Evolutionary conservation across 2,888 invertebrate species (phyloP), one percentile per base, ranked within the genome.

Genomic region (Brenthis daphne): DNA sequence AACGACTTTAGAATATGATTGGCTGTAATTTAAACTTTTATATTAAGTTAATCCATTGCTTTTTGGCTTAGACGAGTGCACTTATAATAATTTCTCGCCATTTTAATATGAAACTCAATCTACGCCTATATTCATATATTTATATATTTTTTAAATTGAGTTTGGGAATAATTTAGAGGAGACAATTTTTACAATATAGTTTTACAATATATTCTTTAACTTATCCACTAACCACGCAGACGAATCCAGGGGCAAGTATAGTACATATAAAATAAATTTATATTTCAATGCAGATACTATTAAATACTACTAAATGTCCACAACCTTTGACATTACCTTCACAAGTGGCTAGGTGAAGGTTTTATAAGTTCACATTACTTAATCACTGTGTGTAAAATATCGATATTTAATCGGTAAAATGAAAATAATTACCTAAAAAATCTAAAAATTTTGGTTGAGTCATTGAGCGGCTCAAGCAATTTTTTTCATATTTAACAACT

Each of bases 271-370:
- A 43, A 43, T 33, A 63, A 16, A n/a, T 6, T 61, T 53, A 14
- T 63, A 61, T 60, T 50, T 60, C 51, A 65, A 57, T 68, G 13
- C 13, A 43, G 5, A 37, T 37, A 20, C 20, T 20, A 20, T 20
- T 20, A 33, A 5, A 0, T 37, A 43, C 37, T 43, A 11, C 11
- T 43, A 43, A 43, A 43, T 43, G 37, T 12, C 64, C 55, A 64
- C 43, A 29, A 64, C 64, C 56, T 55, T 51, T 53, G 51, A 76
- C 75, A 60, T 60, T 60, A 60, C 58, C 58, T 60, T 60, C 57
- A 47, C 47, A 75, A 68, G 66, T 66, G 69, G 76, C 76, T 78
- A 76, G 75, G 76, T 77, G 76, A 77, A 79, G 78, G 78, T 73
- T 76, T 48, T n/a, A 29, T 12, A 70, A 67, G 68, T n/a, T 48